Conservation (phyloP, 2,113 vertebrate genomes). For the Coptodon rendalli region DNA sequence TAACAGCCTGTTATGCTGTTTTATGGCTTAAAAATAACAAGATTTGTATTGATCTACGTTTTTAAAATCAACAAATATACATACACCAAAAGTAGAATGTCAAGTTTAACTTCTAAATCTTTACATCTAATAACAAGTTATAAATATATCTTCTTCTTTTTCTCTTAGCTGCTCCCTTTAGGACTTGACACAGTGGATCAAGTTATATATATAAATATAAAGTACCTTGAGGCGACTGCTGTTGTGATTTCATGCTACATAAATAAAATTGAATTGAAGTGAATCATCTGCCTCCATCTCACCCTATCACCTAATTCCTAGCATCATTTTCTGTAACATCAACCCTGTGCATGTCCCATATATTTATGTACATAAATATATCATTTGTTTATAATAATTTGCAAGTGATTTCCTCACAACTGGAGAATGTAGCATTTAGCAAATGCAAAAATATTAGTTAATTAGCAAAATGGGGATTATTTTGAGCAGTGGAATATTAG, state of each 20-base stretch:
- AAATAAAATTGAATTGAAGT: not conserved
- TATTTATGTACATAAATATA: not conserved
- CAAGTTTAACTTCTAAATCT: not conserved
- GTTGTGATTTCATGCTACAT: not conserved
- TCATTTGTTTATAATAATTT: not conserved
- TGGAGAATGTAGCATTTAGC: not conserved
- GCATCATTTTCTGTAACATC: not conserved
- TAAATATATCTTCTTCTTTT: not conserved
- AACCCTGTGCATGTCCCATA: not conserved
- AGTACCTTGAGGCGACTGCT: not conserved
- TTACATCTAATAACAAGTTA: not conserved
- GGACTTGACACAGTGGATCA: not conserved
- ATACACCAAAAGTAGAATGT: not conserved
- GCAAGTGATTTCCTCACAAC: not conserved
- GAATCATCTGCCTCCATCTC: not conserved
- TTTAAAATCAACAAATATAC: not conserved
- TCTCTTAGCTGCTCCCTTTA: not conserved
- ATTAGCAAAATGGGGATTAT: not conserved
- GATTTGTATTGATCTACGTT: not conserved
- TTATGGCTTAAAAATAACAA: not conserved
- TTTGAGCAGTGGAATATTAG: not conserved
- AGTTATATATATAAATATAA: not conserved
- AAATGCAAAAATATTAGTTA: not conserved
- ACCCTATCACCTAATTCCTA: accelerated
- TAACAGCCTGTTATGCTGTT: not conserved